Conservation (phyloP, 2,888 invertebrate genomes). For the Drosophila neonasuta region DNA sequence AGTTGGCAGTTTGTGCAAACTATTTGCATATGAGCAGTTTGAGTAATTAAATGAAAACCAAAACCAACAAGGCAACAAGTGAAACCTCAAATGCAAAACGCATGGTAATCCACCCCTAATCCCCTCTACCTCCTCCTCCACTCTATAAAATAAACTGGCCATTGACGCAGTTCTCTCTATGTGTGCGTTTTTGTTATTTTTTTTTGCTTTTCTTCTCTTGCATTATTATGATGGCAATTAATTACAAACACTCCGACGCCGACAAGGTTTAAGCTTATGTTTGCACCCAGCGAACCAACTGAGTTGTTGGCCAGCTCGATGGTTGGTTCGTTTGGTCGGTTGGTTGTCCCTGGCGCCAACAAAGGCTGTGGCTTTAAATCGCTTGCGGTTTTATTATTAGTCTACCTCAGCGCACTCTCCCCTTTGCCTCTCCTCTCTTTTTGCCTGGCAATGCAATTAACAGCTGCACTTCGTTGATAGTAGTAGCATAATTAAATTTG, state of each 20-base stretch:
- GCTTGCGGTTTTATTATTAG: constrained; percentile 49
- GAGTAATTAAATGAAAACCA: constrained; percentile 50
- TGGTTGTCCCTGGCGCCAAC: constrained; percentile 45
- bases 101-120: constrained; percentile 18
- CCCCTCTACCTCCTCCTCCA: neutral
- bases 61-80: constrained; percentile 41
- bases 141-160: neutral
- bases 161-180: constrained; percentile 10
- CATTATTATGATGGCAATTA: constrained; percentile 66
- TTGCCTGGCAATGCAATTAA: constrained; percentile 39
- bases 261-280: constrained; percentile 45
- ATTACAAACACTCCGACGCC: constrained; percentile 56
- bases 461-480: constrained; percentile 43
- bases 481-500: constrained; percentile 67
- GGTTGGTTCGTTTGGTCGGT: neutral
- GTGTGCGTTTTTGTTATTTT: neutral
- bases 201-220: constrained; percentile 20
- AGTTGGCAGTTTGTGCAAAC: constrained; percentile 31
- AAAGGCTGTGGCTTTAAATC: constrained; percentile 36
- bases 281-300: constrained; percentile 17
- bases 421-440: no score
- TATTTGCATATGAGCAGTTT: constrained; percentile 43
- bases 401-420: constrained; percentile 11
- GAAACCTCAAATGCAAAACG: constrained; percentile 36
- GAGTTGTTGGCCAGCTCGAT: neutral